These are phyloP conservation scores for Syngnathoides biaculeatus DNA, from an alignment of 2,113 vertebrate species.

Conservation along the genomic window DNA sequence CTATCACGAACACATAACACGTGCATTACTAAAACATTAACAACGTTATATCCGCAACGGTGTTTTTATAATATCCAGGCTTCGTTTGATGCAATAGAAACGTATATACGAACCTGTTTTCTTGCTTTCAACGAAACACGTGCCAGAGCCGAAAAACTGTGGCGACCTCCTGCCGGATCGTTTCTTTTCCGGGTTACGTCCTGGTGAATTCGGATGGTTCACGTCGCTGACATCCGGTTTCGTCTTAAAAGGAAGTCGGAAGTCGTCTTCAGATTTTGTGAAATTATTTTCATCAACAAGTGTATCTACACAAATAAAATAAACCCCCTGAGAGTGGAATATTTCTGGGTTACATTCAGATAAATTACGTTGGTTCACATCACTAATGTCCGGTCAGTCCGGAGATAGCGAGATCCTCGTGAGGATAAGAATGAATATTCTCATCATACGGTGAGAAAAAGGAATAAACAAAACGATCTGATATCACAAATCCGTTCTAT, in stretches of 20 bases:
- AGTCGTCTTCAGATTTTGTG: neutral
- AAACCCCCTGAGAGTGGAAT: no score
- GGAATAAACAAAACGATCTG: neutral
- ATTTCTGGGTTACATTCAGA: no score
- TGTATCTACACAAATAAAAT: no score
- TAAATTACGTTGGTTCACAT: no score
- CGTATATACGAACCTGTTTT: constrained; percentile 18
- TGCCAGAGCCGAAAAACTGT: neutral
- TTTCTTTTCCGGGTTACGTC: constrained; percentile 39
- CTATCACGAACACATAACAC: neutral
- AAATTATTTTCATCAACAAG: neutral
- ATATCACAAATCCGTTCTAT: neutral
- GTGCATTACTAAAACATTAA: neutral
- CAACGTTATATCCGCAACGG: neutral
- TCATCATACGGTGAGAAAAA: neutral
- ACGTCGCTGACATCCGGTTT: neutral
- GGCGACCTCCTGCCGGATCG: neutral
- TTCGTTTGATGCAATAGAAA: accelerated
- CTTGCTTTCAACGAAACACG: neutral
- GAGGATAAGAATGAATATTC: no score
- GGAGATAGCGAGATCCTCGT: no score
- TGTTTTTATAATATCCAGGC: accelerated
- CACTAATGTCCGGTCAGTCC: no score
- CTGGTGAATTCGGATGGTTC: neutral
- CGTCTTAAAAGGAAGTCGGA: neutral